Evolutionary conservation across 2,888 invertebrate genomes (phyloP), one percentile per base, ranked within the genome.

Genomic region (Harpagoxenus sublaevis): DNA sequence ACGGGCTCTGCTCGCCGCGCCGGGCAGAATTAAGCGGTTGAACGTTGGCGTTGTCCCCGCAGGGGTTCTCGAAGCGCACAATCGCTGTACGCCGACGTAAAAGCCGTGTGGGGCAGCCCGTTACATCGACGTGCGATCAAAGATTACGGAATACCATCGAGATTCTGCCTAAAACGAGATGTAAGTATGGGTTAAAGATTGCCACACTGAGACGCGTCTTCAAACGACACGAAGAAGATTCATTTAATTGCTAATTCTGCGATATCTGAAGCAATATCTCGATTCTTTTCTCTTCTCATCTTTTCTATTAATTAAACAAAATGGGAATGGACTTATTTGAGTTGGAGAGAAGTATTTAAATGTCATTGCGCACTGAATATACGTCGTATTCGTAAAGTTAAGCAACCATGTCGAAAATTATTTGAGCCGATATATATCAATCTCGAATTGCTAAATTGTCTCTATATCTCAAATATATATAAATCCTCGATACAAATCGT

Each of bases 1-100:
- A 91, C 86, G 66, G 68, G 83, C 66, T 68, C 66, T 45, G 66
- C 66, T 85, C 85, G 86, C 89, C 86, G 63, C 85, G 86, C 89
- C 86, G 63, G 83, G 74, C 62, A 63, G 86, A 89, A 91, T 90
- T 91, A 89, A 89, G 85, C 75, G 77, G 65, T 65, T 73, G 39
- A 62, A 81, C 31, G 28, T 79, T 79, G 79, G 73, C 31, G 28
- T 79, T 79, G 79, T 81, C 73, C 55, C 60, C 39, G 73, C 45
- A 18, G 51, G 60, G 60, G 60, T 51, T 39, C 48, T 39, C 48
- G 28, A 71, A 79, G 23, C 39, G 48, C 39, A 55, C 71, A 39
- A 81, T 81, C 73, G 60, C 28, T 39, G 51, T 28, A 28, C 39
- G 18, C 12, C 23, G 60, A 73, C 23, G 60, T 66, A 48, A 81